These are phyloP conservation scores for Gisinianus flammeolus DNA, from an alignment of 2,888 invertebrate genomes.

Conservation along the genomic window DNA sequence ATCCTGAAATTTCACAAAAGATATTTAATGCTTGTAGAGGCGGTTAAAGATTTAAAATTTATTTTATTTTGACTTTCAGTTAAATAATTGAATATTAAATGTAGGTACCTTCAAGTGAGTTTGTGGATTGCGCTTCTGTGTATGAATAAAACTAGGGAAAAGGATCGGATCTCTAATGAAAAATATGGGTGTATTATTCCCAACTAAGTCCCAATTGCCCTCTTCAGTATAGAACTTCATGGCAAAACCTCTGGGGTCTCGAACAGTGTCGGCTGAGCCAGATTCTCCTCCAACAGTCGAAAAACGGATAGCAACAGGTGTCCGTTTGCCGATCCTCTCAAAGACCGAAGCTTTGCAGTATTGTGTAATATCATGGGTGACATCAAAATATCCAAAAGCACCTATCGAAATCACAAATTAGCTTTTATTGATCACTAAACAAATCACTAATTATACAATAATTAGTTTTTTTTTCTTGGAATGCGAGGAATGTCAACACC, in stretches of 20 bases:
- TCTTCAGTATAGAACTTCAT: too few relatives aligned
- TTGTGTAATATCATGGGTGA: constrained; percentile 82
- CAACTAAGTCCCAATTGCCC: constrained; percentile 92
- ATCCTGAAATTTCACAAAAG: too few relatives aligned
- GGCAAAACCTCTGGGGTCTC: constrained; percentile 71
- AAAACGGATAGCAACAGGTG: constrained; percentile 79
- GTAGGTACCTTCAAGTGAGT: constrained; percentile 74
- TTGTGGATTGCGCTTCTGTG: constrained; percentile 66
- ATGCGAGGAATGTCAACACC: too few relatives aligned
- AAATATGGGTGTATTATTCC: constrained; percentile 84
- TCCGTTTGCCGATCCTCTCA: constrained; percentile 76
- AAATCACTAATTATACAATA: too few relatives aligned
- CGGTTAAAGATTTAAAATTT: too few relatives aligned
- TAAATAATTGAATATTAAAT: too few relatives aligned
- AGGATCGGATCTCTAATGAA: constrained; percentile 87
- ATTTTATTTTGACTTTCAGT: too few relatives aligned
- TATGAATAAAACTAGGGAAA: constrained; percentile 92
- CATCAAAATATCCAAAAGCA: constrained; percentile 84
- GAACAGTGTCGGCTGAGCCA: constrained; percentile 66
- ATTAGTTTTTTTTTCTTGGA: not conserved
- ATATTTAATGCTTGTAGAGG: too few relatives aligned
- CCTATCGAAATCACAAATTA: too few relatives aligned
- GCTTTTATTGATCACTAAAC: too few relatives aligned
- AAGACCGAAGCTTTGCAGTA: constrained; percentile 81
- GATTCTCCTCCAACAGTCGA: constrained; percentile 92